Conservation (phyloP, 2,113 vertebrate species). For the Neomonachus schauinslandi region DNA sequence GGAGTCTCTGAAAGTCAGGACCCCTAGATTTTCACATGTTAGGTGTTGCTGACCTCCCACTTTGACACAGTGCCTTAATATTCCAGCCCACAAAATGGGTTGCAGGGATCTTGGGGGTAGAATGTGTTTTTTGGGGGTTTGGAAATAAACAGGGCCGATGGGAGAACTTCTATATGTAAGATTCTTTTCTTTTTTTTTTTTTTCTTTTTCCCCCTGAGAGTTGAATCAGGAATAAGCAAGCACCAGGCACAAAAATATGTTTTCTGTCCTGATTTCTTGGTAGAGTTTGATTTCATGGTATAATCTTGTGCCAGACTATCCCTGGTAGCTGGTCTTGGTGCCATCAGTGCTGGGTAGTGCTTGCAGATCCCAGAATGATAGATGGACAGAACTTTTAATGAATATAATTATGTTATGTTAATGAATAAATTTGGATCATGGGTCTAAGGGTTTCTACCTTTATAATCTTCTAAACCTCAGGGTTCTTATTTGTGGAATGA, state of each 20-base stretch:
- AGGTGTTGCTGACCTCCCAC: neutral
- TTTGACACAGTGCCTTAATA: conserved; percentile 36
- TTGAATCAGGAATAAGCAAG: neutral
- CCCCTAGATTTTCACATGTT: neutral
- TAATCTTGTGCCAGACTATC: neutral
- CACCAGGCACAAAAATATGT: neutral
- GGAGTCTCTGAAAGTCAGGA: neutral
- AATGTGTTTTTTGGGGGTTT: neutral
- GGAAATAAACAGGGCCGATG: neutral
- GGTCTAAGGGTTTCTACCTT: neutral
- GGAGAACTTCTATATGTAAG: neutral
- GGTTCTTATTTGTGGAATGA: conserved; percentile 14
- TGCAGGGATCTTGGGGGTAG: neutral
- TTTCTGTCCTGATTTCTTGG: neutral
- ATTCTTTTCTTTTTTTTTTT: neutral
- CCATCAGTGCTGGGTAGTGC: no score
- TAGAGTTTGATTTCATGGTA: neutral
- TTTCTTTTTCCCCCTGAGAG: rapidly evolving
- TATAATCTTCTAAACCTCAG: neutral
- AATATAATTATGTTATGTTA: neutral
- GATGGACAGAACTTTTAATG: neutral
- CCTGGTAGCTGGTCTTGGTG: neutral
- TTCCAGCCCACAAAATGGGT: neutral
- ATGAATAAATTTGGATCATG: neutral
- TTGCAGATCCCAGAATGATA: neutral